A percentile compares a stretch with the other conserved stretches of the same genome.
These are phyloP conservation scores for Drosophila chauvacae DNA, from an alignment of 1,140 invertebrate genomes.

Conservation along the genomic window DNA sequence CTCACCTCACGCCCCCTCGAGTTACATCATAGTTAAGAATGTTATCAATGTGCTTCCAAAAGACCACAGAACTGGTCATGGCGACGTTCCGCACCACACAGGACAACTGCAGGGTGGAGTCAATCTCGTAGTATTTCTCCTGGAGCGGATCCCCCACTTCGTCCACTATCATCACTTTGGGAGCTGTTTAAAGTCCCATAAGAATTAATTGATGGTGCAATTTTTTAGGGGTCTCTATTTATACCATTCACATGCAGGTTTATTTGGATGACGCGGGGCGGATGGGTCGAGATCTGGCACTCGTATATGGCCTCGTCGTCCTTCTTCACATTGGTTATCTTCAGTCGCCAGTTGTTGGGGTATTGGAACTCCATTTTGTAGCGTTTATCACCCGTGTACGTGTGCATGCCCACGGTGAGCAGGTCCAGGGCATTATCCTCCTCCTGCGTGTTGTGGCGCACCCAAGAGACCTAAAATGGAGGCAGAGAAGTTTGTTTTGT, in stretches of 20 bases:
- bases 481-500: neutral
- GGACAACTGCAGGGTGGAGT: conserved; percentile 90
- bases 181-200: conserved; percentile 85
- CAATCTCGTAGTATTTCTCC: conserved; percentile 91
- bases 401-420: conserved; percentile 88
- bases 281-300: conserved; percentile 92
- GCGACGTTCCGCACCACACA: conserved; percentile 90
- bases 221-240: neutral
- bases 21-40: conserved; percentile 90
- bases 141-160: conserved; percentile 88
- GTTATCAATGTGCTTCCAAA: conserved; percentile 89
- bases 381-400: conserved; percentile 90
- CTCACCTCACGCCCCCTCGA: conserved; percentile 90
- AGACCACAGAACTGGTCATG: conserved; percentile 88
- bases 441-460: conserved; percentile 87
- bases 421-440: conserved; percentile 87
- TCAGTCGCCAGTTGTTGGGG: conserved; percentile 91
- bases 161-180: conserved; percentile 91
- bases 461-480: conserved; percentile 88
- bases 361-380: conserved; percentile 91
- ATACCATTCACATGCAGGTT: conserved; percentile 90
- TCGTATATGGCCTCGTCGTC: conserved; percentile 90
- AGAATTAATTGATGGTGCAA: neutral
- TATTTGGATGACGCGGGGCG: conserved; percentile 89
- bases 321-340: conserved; percentile 89